Evolutionary conservation across 2,113 vertebrate species (phyloP).

Genomic region (Protobothrops mucrosquamatus): DNA sequence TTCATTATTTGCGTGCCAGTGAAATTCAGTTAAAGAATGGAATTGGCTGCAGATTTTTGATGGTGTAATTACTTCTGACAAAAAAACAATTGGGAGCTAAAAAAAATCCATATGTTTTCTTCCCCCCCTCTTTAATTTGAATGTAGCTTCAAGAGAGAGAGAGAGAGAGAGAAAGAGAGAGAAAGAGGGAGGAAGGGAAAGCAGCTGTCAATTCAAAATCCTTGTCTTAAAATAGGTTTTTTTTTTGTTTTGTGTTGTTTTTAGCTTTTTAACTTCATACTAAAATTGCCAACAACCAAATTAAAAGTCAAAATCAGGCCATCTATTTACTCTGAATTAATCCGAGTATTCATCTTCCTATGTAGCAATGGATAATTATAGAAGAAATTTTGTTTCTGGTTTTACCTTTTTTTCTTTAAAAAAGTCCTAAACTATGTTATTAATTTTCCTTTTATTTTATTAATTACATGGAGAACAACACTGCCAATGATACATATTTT

Average conservation of each 20-base stretch:
- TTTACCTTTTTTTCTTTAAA: not conserved
- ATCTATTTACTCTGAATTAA: not conserved
- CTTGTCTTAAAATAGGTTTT: not conserved
- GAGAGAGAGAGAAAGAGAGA: not conserved
- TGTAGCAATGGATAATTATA: not conserved
- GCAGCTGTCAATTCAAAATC: conserved; percentile 1
- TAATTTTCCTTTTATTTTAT: not conserved
- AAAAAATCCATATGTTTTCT: not conserved
- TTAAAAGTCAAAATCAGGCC: not conserved
- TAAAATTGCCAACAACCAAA: not conserved
- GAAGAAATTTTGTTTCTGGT: not conserved
- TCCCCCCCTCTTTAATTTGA: not conserved
- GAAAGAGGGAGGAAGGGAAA: not conserved
- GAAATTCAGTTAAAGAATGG: conserved; percentile 17
- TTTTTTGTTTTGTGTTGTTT: not conserved
- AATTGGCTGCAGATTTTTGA: conserved; percentile 4
- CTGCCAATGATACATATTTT: not conserved
- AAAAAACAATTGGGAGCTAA: not conserved
- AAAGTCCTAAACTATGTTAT: not conserved
- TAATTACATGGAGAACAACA: not conserved
- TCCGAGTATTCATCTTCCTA: not conserved
- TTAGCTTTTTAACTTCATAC: not conserved
- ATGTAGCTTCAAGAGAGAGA: not conserved
- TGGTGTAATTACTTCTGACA: conserved; percentile 29
- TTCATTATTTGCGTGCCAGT: not conserved